Conservation (phyloP, 1,140 invertebrate genomes). For the Aphaenogaster floridana region DNA sequence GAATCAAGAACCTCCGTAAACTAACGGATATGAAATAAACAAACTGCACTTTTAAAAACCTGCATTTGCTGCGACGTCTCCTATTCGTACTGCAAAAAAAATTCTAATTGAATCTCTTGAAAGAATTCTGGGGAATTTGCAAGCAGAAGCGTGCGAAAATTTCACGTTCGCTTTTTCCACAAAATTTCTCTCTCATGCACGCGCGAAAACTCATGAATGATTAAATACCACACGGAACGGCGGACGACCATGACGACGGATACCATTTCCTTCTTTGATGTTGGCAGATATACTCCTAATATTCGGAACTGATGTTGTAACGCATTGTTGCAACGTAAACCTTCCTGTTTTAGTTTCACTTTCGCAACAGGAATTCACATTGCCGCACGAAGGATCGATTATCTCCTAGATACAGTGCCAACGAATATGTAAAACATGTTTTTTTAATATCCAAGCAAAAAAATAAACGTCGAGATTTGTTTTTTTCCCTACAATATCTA, state of each 20-base stretch:
- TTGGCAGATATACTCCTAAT: slow-evolving; percentile 25
- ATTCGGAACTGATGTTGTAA: slow-evolving; percentile 23
- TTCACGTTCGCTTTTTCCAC: not conserved
- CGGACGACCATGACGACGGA: slow-evolving; percentile 14
- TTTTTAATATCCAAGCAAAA: not conserved
- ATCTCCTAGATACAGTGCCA: not conserved
- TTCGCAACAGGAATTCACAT: slow-evolving; percentile 47
- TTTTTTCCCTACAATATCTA: not conserved
- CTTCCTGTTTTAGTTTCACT: slow-evolving; percentile 50
- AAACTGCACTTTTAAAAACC: not conserved
- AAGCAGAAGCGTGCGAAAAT: not conserved
- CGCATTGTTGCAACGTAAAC: slow-evolving; percentile 35
- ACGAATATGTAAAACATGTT: not conserved
- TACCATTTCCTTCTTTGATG: slow-evolving; percentile 48
- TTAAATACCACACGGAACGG: slow-evolving; percentile 27
- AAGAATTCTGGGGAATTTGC: not conserved
- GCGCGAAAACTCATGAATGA: slow-evolving; percentile 56
- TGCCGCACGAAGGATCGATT: slow-evolving; percentile 9
- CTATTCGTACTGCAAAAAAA: not conserved
- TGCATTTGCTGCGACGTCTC: not conserved
- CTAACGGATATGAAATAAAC: not conserved
- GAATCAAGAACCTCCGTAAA: not conserved
- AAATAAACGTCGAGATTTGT: not conserved
- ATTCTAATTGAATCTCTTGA: not conserved
- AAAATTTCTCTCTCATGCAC: not conserved